Percentiles rank a stretch among this genome's conserved stretches.
Evolutionary conservation across 2,113 vertebrate genomes (phyloP).

Genomic region (Tupaia tana): DNA sequence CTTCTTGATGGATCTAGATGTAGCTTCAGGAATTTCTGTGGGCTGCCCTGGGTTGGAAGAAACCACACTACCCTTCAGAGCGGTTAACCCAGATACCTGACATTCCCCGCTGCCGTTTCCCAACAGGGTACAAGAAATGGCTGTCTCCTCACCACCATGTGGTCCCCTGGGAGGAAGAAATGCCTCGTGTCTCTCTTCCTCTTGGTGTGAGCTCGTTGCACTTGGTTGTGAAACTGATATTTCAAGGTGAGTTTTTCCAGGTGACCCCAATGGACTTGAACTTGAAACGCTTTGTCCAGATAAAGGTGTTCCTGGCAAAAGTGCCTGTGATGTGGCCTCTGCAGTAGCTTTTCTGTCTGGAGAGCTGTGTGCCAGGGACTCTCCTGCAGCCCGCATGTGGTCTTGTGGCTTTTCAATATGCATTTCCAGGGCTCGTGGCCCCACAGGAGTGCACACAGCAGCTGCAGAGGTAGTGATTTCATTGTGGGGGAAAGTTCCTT

Average conservation of each 20-base stretch:
- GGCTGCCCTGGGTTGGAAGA: conserved; percentile 1
- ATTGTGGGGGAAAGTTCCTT: background rate
- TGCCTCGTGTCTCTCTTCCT: background rate
- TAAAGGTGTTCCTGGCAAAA: conserved; percentile 6
- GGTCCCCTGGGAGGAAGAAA: background rate
- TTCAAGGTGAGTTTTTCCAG: conserved; percentile 29
- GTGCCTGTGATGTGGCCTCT: background rate
- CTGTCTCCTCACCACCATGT: fast-evolving
- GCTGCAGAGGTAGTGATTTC: conserved; percentile 31
- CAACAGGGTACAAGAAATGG: background rate
- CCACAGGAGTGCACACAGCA: background rate
- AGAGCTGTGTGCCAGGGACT: fast-evolving
- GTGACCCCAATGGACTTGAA: background rate
- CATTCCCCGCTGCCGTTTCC: background rate
- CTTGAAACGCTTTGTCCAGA: conserved; percentile 37
- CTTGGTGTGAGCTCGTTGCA: background rate
- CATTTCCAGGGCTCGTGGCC: background rate
- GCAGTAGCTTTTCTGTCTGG: background rate
- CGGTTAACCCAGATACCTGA: fast-evolving
- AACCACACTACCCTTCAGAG: background rate
- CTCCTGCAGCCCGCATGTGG: background rate
- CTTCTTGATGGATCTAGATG: conserved; percentile 79
- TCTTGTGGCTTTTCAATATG: background rate
- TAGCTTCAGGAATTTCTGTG: conserved; percentile 26
- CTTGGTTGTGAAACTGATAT: background rate